A percentile compares a stretch with the other conserved stretches of the same genome.
Conservation (phyloP, 2,797 vertebrate genomes). For the Myotis myotis region DNA sequence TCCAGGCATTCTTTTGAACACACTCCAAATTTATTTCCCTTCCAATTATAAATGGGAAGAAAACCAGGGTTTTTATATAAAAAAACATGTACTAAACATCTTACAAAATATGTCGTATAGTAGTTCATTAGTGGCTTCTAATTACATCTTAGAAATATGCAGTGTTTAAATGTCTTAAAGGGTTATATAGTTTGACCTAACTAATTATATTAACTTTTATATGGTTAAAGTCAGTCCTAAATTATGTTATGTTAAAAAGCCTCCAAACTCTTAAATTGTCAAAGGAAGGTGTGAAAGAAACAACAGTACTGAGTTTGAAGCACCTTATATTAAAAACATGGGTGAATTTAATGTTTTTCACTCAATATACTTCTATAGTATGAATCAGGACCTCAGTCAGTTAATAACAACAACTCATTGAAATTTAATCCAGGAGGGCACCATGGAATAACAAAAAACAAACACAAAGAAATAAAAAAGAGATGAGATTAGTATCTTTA, state of each 20-base stretch:
- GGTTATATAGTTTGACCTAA: background rate
- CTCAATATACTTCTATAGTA: background rate
- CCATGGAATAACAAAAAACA: background rate
- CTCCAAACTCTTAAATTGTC: background rate
- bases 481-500: constrained; percentile 8
- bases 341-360: background rate
- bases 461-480: background rate
- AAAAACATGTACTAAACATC: constrained; percentile 24
- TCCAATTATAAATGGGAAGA: constrained; percentile 55
- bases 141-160: background rate
- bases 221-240: background rate
- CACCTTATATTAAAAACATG: background rate
- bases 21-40: constrained; percentile 60
- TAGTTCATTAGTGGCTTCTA: constrained; percentile 29
- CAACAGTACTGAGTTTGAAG: background rate
- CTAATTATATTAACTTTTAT: constrained; percentile 6
- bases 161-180: constrained; percentile 24
- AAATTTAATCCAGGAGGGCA: background rate
- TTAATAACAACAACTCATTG: background rate
- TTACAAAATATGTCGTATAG: constrained; percentile 34
- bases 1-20: constrained; percentile 69
- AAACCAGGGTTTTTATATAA: background rate
- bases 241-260: background rate
- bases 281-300: constrained; percentile 17
- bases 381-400: background rate